These are phyloP conservation scores for Cotesia congregata DNA, from an alignment of 2,888 invertebrate genomes.

Conservation along the genomic window DNA sequence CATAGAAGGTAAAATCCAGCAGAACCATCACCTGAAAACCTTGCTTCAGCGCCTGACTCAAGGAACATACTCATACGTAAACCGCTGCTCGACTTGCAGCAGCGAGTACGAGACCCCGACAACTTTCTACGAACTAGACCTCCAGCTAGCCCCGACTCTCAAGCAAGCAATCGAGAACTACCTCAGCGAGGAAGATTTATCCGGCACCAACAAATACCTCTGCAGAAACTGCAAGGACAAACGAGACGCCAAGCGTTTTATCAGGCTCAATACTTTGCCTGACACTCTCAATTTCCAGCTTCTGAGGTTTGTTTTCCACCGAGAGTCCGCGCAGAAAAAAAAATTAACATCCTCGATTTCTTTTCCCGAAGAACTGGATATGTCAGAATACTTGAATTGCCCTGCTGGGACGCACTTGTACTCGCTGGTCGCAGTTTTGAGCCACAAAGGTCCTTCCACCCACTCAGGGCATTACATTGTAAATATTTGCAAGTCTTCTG, in stretches of 20 bases:
- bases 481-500: constrained; percentile 68
- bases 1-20: constrained; percentile 72
- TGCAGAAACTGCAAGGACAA: constrained; percentile 74
- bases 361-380: constrained; percentile 76
- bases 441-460: constrained; percentile 77
- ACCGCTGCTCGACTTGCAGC: constrained; percentile 72
- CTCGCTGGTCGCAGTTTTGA: constrained; percentile 76
- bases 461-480: constrained; percentile 79
- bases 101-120: constrained; percentile 72
- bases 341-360: constrained; percentile 75
- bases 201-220: constrained; percentile 75
- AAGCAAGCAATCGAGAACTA: constrained; percentile 73
- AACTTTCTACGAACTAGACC: constrained; percentile 75
- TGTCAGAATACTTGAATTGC: constrained; percentile 71
- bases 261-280: constrained; percentile 73
- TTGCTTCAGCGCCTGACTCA: constrained; percentile 64
- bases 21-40: constrained; percentile 59
- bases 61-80: constrained; percentile 65
- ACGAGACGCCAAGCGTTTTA: constrained; percentile 74
- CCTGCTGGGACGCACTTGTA: constrained; percentile 69
- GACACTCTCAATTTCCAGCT: constrained; percentile 76
- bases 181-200: constrained; percentile 74
- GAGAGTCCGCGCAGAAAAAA: constrained; percentile 74
- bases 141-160: constrained; percentile 73
- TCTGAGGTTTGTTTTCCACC: constrained; percentile 76